Percentiles rank a stretch among this genome's conserved stretches.
Evolutionary conservation across 2,113 vertebrate species (phyloP).

Genomic region (Formicarius rufipectus): DNA sequence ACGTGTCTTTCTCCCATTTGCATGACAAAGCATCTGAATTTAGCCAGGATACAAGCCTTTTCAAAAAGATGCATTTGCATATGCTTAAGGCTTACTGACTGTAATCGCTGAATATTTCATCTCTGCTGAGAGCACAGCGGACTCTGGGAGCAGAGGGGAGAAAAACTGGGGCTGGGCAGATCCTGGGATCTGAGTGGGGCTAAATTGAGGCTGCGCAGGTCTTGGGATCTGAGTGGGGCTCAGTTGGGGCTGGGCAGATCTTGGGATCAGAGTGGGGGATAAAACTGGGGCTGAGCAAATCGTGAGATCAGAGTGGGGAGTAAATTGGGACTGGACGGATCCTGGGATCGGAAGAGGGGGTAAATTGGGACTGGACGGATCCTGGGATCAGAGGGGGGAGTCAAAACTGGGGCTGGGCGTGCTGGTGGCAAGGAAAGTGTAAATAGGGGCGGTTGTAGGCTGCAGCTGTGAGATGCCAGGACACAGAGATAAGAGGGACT

Average conservation of each 20-base stretch:
- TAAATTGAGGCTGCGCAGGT: not conserved
- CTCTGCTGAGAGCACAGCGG: not conserved
- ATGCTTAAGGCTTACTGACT: not conserved
- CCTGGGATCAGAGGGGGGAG: not conserved
- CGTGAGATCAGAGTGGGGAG: not conserved
- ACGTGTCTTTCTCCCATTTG: constrained; percentile 11
- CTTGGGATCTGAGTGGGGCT: too few relatives aligned
- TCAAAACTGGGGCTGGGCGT: not conserved
- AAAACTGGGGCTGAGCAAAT: not conserved
- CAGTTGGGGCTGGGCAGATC: too few relatives aligned
- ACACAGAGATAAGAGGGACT: not conserved
- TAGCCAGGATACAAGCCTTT: constrained; percentile 25
- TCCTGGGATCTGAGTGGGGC: not conserved
- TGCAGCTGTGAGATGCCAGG: not conserved
- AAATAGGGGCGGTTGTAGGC: not conserved
- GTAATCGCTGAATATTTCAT: constrained; percentile 14
- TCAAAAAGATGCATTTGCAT: constrained; percentile 37
- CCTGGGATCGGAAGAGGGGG: not conserved
- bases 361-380: not conserved
- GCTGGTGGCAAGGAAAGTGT: not conserved
- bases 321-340: not conserved
- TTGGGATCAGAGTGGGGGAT: not conserved
- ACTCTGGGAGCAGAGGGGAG: not conserved
- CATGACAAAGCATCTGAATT: constrained; percentile 54
- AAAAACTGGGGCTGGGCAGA: not conserved